phyloP scores from a whole-genome alignment of 2,797 vertebrate species.

The Graptemys geographica region DNA sequence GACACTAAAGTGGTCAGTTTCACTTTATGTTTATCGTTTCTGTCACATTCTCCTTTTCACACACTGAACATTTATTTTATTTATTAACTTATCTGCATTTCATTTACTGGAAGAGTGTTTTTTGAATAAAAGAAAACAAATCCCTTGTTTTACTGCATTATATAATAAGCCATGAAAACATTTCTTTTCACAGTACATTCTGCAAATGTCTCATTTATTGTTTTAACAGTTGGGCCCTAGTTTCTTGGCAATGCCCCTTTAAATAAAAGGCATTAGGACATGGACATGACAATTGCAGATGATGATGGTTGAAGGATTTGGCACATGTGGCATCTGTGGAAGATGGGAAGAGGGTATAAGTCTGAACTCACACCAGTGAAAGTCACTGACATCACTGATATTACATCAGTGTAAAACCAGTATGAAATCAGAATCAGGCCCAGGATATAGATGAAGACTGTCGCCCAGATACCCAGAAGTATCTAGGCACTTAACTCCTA shows the following conservation, averaged over 20 bases:
- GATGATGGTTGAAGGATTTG: not conserved
- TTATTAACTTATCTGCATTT: not conserved
- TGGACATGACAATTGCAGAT: not conserved
- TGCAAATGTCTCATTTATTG: not conserved
- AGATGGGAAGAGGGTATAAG: not conserved
- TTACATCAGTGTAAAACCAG: conserved; percentile 3
- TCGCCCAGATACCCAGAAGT: not conserved
- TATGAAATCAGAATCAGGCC: conserved; percentile 18
- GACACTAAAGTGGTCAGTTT: not conserved
- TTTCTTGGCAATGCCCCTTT: not conserved
- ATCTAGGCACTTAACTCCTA: not conserved
- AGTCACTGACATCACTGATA: not conserved
- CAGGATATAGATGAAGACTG: not conserved
- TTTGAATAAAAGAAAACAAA: not conserved
- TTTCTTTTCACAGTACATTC: not conserved
- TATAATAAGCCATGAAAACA: not conserved
- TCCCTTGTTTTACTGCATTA: not conserved
- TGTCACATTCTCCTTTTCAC: not conserved
- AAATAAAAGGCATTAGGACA: not conserved
- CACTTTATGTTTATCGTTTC: not conserved
- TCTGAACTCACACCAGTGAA: not conserved
- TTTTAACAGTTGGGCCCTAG: not conserved
- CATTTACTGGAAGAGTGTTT: not conserved
- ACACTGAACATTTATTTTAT: not conserved
- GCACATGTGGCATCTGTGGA: not conserved